Base-by-base conservation (phyloP, 2,113 vertebrate genomes). In the Python bivittatus region DNA sequence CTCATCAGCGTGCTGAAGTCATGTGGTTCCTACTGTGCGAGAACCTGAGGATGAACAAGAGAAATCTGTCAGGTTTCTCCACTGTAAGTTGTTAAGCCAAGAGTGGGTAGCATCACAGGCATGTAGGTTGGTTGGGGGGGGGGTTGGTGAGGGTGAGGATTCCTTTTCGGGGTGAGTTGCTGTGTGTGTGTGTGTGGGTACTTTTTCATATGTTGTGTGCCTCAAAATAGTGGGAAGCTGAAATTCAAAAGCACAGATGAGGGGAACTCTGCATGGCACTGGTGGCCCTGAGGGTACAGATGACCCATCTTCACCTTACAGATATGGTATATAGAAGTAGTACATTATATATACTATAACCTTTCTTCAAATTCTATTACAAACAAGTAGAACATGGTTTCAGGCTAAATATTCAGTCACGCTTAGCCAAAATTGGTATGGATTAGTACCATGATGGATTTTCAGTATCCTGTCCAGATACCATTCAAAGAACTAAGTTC, bases 1-100 rank as follows among this genome's bases (percentile, higher is more conserved):
- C 4, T 86, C 42, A 83, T 98, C 98, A 99, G 97, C 98, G 98
- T 38, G 98, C 96, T 13, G 98, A 98, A 2, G 96, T 98, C 94
- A 98, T 97, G 94, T 98, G 98, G 97, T 99, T 99, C 95, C 98
- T 98, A 93, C 98, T 98, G 96, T 98, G 98, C 90, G 98, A 98
- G 97, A 98, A 99, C 98, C 98, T 99, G 96, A 9, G 29, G 38
- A 38, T 64, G 60, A 1, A 29, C 6, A 7, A 93, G 12, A 0
- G 3, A 38, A n/a, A 48, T 0, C 0, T 48, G 44, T 17, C 48
- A 3, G 48, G 10, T 4, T 1, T 54, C 2, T 88, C 85, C 13
- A 22, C 10, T 3, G 8, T 68, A 23, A 48, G 25, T 25, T 56
- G 12, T 83, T 79, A 79, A 79, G 17, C 17, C 72, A 38, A 79